These are phyloP conservation scores for Phodopus roborovskii DNA, from an alignment of 2,113 vertebrate species.

Conservation along the genomic window DNA sequence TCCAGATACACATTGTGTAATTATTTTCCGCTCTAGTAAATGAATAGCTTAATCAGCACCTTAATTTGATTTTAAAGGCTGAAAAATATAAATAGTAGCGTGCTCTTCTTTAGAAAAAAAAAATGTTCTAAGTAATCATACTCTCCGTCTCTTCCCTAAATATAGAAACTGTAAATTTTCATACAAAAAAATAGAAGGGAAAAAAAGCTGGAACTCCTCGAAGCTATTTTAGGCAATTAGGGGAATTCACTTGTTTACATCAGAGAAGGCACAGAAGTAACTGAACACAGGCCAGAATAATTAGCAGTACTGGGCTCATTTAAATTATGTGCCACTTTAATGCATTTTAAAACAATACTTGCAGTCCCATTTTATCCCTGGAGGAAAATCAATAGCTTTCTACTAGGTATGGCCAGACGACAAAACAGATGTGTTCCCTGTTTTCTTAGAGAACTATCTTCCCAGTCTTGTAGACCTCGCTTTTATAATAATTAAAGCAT, in stretches of 20 bases:
- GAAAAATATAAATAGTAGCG: slow-evolving; percentile 70
- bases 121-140: slow-evolving; percentile 75
- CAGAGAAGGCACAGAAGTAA: slow-evolving; percentile 81
- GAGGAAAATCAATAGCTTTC: slow-evolving; percentile 74
- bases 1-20: slow-evolving; percentile 76
- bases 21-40: slow-evolving; percentile 81
- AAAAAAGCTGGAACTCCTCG: slow-evolving; percentile 68
- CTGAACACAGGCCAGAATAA: slow-evolving; percentile 81
- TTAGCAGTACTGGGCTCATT: slow-evolving; percentile 79
- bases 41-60: slow-evolving; percentile 80
- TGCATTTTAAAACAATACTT: slow-evolving; percentile 75
- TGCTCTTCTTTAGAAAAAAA: slow-evolving; percentile 58
- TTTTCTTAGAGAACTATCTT: slow-evolving; percentile 54
- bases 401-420: slow-evolving; percentile 66
- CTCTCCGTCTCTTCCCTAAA: slow-evolving; percentile 68
- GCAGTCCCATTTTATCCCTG: slow-evolving; percentile 71
- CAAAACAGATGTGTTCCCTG: slow-evolving; percentile 33
- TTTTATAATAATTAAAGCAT: slow-evolving; percentile 70
- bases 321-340: slow-evolving; percentile 81
- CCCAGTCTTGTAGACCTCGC: slow-evolving; percentile 51
- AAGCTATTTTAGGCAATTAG: slow-evolving; percentile 80
- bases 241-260: slow-evolving; percentile 78
- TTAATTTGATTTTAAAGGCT: slow-evolving; percentile 83
- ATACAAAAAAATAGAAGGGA: slow-evolving; percentile 1
- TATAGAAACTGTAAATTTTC: slow-evolving; percentile 58